Base-by-base conservation (phyloP, 2,888 invertebrate genomes). In the Cerastis leucographa region DNA sequence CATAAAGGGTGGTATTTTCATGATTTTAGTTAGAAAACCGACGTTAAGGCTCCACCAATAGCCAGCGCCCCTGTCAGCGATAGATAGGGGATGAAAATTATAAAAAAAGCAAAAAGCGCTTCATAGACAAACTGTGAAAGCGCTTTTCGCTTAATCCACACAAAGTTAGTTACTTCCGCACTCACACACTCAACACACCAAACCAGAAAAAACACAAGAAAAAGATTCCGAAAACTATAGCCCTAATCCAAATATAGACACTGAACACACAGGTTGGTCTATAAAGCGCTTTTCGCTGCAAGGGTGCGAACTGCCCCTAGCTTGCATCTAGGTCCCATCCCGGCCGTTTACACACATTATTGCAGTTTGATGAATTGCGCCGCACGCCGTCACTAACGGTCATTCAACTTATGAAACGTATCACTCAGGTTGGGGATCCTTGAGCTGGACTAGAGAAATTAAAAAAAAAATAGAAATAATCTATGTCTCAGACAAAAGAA, bases 291-390 rank as follows among this genome's bases (percentile, higher is more conserved):
- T 81, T 68, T 17, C 69, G 94, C 94, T 94, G 81, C 77, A 64
- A 75, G 85, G 84, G 83, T 78, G 54, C 54, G 74, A 76, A 76
- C 78, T 88, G 92, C 94, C 94, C 94, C 94, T 93, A 93, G 91
- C 89, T 85, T 89, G 89, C 92, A 92, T 93, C 92, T 92, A 92
- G 91, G 92, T 90, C 89, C 91, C 92, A 93, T 93, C 93, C 93
- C 91, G 88, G 87, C 86, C 92, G 94, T 93, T 93, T 94, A 92
- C 94, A 92, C 93, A 94, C 94, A 94, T 94, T 94, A 94, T 94
- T 94, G 92, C 93, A 92, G 93, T 94, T 93, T 95, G 95, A 95
- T 94, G 94, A 93, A 94, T 94, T 94, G 93, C 92, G 91, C 90
- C 87, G 86, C 91, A 90, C 88, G 90, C 89, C 90, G 86, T 84